Evolutionary conservation across 2,888 invertebrate species (phyloP).

Genomic region (Harpalus rubripes): DNA sequence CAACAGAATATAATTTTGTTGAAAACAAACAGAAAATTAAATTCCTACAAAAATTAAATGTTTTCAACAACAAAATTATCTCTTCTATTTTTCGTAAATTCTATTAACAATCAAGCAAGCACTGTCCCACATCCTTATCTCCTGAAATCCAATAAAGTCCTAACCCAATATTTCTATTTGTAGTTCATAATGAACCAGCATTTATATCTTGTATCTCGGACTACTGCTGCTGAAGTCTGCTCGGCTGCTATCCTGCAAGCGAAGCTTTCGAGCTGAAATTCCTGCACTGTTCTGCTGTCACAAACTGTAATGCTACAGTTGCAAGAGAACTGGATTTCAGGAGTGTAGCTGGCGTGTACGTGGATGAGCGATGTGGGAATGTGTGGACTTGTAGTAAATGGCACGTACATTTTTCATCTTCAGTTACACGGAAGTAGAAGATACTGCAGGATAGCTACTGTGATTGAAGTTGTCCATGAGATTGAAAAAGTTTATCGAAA

Average conservation of each 20-base stretch:
- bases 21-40: background rate
- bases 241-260: background rate
- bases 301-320: background rate
- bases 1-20: too few species aligned
- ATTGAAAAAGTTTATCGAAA: background rate
- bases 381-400: background rate
- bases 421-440: background rate
- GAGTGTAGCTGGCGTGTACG: background rate
- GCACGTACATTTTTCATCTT: conserved; percentile 18
- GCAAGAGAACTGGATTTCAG: background rate
- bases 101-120: background rate
- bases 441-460: background rate
- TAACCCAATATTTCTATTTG: conserved; percentile 41
- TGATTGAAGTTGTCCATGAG: background rate
- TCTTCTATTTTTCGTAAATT: background rate
- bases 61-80: background rate
- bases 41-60: background rate
- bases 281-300: conserved; percentile 15
- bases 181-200: conserved; percentile 35
- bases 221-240: background rate
- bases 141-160: conserved; percentile 26
- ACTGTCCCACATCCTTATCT: background rate
- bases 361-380: background rate
- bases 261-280: background rate
- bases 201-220: conserved; percentile 31